Evolutionary conservation across 2,888 invertebrate genomes (phyloP), one percentile per base, ranked within the genome.

Genomic region (Epinotia nisella): DNA sequence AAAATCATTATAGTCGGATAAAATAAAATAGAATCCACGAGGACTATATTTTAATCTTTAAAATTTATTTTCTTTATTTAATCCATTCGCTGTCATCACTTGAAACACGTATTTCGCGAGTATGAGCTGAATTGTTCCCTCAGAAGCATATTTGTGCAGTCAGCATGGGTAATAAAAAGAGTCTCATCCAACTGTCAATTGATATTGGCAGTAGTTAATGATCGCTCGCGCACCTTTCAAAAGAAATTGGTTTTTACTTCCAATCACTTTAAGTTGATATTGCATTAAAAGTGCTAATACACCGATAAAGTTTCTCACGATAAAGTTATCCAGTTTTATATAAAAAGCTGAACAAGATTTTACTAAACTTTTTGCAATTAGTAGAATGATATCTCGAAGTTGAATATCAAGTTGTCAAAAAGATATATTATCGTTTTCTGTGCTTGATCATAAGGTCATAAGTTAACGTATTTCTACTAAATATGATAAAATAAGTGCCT

Each of bases 151-250:
- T 24, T 11, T 35, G 51, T 11, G 17, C 15, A 29, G 29, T 64
- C 51, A 64, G 24, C 49, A 15, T 24, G 24, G 49, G n/a, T 45
- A 49, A 49, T 62, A 64, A 64, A 64, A 53, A 19, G 62, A 49
- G 15, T 21, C 60, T 39, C 61, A 21, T 45, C 61, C 49, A 24
- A n/a, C 62, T 62, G 29, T 13, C 35, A 35, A 17, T 53, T 4
- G 11, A 53, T 35, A 65, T 53, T 53, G 53, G 19, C 53, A 13
- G 9, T 3, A 17, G 13, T 35, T 65, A 53, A 65, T 65, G 65
- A 53, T 53, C 53, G 15, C 15, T 24, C 3, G 17, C 24, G 45
- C 53, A 3, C 15, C 11, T 39, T 53, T 39, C 9, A 19, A 53
- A 39, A 11, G 35, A 17, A 11, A 29, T 51, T 53, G 39, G 19